Evolutionary conservation across 2,797 vertebrate genomes (phyloP).

Genomic region (Pangasius krempfi): DNA sequence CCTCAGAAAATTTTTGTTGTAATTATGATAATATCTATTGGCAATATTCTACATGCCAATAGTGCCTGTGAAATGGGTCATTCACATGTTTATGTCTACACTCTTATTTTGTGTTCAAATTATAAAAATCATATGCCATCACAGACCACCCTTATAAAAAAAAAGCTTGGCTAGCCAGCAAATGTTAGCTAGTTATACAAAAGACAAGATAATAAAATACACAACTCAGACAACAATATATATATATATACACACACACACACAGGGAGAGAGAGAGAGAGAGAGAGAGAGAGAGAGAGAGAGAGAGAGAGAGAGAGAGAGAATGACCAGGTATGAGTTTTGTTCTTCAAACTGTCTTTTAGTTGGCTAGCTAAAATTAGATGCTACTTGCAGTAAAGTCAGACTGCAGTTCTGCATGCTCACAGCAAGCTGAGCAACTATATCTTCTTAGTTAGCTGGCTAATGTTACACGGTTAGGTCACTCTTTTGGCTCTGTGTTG

Average conservation of each 20-base stretch:
- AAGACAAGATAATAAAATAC: no score
- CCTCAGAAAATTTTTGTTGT: background rate
- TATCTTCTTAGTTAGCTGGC: background rate
- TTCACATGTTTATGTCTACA: background rate
- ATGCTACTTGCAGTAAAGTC: background rate
- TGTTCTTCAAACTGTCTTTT: background rate
- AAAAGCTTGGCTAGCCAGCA: background rate
- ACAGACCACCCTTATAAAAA: background rate
- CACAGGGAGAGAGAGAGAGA: no score
- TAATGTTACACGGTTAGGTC: background rate
- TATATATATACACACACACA: no score
- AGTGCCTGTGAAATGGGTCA: background rate
- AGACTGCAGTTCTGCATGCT: background rate
- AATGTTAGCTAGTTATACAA: no score
- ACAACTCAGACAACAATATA: no score
- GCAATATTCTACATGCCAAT: background rate
- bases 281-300: no score
- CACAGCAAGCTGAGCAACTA: background rate
- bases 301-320: no score
- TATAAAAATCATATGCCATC: background rate
- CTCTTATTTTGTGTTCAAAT: background rate
- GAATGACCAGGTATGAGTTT: background rate
- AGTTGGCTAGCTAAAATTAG: background rate
- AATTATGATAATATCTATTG: background rate
- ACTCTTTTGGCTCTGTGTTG: background rate